Evolutionary conservation across 1,140 invertebrate genomes (phyloP).

Genomic region (Gerris buenoi): DNA sequence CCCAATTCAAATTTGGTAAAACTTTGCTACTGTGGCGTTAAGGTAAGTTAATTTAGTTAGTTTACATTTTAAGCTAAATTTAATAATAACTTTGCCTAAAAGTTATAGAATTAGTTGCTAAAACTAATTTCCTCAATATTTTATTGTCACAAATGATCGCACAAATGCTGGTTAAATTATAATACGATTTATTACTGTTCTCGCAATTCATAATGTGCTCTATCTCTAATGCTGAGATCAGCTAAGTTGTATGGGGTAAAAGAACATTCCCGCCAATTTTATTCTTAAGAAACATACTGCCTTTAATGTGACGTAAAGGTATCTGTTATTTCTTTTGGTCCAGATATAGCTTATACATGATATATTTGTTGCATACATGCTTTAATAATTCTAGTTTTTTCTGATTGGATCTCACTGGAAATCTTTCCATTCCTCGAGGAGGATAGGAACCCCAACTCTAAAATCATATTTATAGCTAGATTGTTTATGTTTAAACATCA

Average conservation of each 20-base stretch:
- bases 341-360: no score
- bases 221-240: background rate
- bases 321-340: no score
- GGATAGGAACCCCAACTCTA: no score
- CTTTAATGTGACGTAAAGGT: no score
- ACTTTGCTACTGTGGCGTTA: conserved; percentile 9
- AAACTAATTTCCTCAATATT: background rate
- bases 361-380: no score
- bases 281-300: no score
- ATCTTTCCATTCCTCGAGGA: no score
- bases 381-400: no score
- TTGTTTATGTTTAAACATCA: no score
- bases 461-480: no score
- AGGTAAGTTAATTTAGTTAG: conserved; percentile 6
- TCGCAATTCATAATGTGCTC: background rate
- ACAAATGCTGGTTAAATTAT: background rate
- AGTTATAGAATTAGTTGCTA: background rate
- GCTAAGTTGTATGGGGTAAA: background rate
- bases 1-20: conserved; percentile 4
- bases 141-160: background rate
- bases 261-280: no score
- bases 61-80: background rate
- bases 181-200: background rate
- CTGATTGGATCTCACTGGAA: no score
- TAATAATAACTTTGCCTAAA: background rate